phyloP scores from a whole-genome alignment of 2,113 vertebrate species.

The Dipodomys spectabilis region DNA sequence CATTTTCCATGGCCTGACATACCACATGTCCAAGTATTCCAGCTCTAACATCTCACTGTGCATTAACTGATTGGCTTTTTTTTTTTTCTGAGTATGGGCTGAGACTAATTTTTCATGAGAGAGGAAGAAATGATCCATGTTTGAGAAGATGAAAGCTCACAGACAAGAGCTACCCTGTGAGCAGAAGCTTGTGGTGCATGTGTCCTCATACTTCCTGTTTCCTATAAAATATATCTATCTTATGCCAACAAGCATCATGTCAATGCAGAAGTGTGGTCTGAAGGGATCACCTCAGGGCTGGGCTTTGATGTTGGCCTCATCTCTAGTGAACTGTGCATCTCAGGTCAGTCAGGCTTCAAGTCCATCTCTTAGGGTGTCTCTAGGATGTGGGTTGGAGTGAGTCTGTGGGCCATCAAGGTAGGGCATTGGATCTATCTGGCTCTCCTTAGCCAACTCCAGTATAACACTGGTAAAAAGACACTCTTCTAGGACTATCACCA shows the following conservation, averaged over 20 bases:
- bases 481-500: not conserved
- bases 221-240: not conserved
- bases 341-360: not conserved
- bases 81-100: not conserved
- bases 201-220: not conserved
- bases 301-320: not conserved
- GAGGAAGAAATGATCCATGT: not conserved
- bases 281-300: not conserved
- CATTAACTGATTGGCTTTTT: not conserved
- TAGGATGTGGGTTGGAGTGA: not conserved
- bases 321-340: not conserved
- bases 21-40: not conserved
- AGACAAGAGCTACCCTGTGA: not conserved
- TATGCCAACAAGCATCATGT: not conserved
- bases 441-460: not conserved
- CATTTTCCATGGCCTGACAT: not conserved
- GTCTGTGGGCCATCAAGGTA: not conserved
- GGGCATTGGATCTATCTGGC: not conserved
- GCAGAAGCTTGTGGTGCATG: not conserved
- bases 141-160: not conserved
- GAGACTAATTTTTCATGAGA: not conserved
- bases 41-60: not conserved
- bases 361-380: not conserved
- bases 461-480: fast-evolving
- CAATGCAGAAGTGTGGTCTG: not conserved